Evolutionary conservation across 1,140 invertebrate genomes (phyloP).

Genomic region (Bicyclus anynana): DNA sequence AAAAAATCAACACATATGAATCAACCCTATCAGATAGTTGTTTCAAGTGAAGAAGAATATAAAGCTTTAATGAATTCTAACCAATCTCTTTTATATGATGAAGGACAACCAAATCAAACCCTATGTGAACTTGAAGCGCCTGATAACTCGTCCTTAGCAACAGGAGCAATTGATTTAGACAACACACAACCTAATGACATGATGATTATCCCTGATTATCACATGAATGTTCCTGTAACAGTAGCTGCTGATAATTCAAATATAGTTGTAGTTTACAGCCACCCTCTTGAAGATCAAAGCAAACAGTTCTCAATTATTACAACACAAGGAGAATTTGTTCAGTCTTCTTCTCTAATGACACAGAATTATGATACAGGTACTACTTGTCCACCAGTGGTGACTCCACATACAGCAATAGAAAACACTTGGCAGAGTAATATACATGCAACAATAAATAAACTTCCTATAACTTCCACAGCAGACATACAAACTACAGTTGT

Average conservation of each 20-base stretch:
- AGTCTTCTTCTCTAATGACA: conserved; percentile 69
- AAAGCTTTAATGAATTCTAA: conserved; percentile 65
- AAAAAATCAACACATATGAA: conserved; percentile 51
- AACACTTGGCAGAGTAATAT: conserved; percentile 46
- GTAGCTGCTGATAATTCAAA: conserved; percentile 76
- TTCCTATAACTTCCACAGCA: conserved; percentile 29
- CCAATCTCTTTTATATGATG: conserved; percentile 66
- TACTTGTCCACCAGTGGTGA: conserved; percentile 59
- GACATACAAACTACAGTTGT: conserved; percentile 34
- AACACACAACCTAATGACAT: conserved; percentile 59
- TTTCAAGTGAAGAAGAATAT: conserved; percentile 73
- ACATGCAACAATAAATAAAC: conserved; percentile 31
- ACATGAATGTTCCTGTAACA: conserved; percentile 62
- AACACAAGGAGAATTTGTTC: conserved; percentile 59
- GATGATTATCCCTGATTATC: conserved; percentile 70
- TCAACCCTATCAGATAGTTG: conserved; percentile 70
- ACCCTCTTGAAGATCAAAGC: conserved; percentile 75
- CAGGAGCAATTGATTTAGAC: conserved; percentile 47
- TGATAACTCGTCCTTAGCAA: conserved; percentile 35
- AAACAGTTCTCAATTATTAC: conserved; percentile 72
- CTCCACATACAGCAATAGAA: conserved; percentile 35
- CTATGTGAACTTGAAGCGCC: conserved; percentile 51
- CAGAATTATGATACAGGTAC: conserved; percentile 76
- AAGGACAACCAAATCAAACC: conserved; percentile 48
- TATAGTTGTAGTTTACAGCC: conserved; percentile 80